phyloP scores from a whole-genome alignment of 2,113 vertebrate genomes.

The Actinemys pallida region DNA sequence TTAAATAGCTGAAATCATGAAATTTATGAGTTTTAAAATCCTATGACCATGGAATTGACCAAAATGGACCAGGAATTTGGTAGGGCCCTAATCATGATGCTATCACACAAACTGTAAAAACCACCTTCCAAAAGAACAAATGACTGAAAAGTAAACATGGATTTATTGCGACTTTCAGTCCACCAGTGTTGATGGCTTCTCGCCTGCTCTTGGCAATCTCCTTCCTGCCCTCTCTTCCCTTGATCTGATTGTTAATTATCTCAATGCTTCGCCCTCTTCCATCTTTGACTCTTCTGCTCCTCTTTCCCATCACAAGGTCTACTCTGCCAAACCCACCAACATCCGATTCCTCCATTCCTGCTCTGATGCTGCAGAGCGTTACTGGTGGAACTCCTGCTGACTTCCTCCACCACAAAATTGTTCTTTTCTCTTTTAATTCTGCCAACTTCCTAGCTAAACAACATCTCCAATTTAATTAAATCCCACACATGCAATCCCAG shows the following conservation, averaged over 20 bases:
- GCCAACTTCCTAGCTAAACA: background rate
- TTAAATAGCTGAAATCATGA: too few relatives aligned
- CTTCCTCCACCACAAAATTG: background rate
- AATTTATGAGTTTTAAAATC: too few relatives aligned
- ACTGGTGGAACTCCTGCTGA: background rate
- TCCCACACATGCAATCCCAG: background rate
- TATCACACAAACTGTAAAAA: background rate
- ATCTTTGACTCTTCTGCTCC: background rate
- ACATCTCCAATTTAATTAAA: background rate
- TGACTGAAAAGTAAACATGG: background rate
- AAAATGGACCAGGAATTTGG: too few relatives aligned
- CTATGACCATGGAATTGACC: too few relatives aligned
- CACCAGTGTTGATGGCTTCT: background rate
- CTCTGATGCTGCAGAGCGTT: background rate
- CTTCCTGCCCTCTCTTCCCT: background rate
- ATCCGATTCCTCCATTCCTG: background rate
- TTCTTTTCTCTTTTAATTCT: background rate
- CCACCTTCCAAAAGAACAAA: background rate
- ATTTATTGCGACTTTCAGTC: background rate
- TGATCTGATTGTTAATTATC: background rate
- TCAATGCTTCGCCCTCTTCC: background rate
- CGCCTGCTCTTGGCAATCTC: background rate
- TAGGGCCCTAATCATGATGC: background rate
- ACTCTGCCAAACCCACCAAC: background rate
- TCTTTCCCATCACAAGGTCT: background rate